Percentiles rank a stretch among this genome's conserved stretches.
These are phyloP conservation scores for Drosophila elegans DNA, from an alignment of 1,140 invertebrate genomes.

Conservation along the genomic window DNA sequence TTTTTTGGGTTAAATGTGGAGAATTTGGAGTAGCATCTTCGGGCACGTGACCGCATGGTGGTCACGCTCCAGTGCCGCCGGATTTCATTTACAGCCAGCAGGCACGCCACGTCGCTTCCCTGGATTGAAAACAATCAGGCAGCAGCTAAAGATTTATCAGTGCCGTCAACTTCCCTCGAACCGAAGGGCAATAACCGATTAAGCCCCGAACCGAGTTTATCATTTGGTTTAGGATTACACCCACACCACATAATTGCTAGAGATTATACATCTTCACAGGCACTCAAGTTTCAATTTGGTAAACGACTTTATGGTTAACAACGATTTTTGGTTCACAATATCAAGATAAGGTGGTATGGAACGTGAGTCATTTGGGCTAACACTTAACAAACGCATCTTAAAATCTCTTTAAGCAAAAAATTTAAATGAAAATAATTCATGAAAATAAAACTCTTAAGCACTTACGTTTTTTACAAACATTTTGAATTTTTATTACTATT, in stretches of 20 bases:
- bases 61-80: constrained; percentile 58
- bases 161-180: constrained; percentile 19
- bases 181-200: constrained; percentile 43
- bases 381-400: neutral
- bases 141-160: constrained; percentile 38
- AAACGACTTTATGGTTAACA: neutral
- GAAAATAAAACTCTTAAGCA: too few species aligned
- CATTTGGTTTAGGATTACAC: constrained; percentile 5
- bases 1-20: neutral
- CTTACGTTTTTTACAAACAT: too few species aligned
- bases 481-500: too few species aligned
- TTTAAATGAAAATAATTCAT: too few species aligned
- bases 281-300: constrained; percentile 28
- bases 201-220: constrained; percentile 19
- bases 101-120: constrained; percentile 49
- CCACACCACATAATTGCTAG: constrained; percentile 8
- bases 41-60: constrained; percentile 70
- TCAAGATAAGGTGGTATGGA: neutral
- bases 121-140: constrained; percentile 58
- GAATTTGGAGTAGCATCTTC: constrained; percentile 25
- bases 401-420: neutral
- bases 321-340: neutral
- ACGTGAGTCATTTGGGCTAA: neutral
- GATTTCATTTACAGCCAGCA: constrained; percentile 62
- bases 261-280: constrained; percentile 28